Base-by-base conservation (phyloP, 1,140 invertebrate species). In the Bombus impatiens region DNA sequence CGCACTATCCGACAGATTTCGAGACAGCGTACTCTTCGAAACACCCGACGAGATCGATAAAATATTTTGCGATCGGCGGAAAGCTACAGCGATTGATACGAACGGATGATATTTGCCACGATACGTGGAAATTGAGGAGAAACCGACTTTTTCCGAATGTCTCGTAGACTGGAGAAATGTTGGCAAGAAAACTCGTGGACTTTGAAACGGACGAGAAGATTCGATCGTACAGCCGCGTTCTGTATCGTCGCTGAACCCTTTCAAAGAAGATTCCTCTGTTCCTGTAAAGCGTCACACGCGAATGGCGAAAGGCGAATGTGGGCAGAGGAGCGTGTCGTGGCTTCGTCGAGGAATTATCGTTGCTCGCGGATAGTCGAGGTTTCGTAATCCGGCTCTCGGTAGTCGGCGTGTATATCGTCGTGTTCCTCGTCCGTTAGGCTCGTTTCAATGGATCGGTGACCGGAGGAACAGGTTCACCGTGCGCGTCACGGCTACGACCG, bases 271-370 rank as follows among this genome's bases (percentile, higher is more conserved):
- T 82, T 90, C 42, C 40, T n/a, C 44, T 13, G 57, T 78, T 40
- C 32, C 22, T 10, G 40, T 12, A 22, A 12, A 47, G n/a, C 57
- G 70, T 74, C 40, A 57, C 77, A 67, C 84, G 78, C 76, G 67
- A 65, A 59, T 62, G 62, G 79, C 79, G 86, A 90, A 86, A 86
- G 88, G 88, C 74, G 77, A 88, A 87, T 62, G 74, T 82, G 78
- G 82, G 77, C 67, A 82, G 82, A 85, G 76, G 76, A 78, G 76
- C 65, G 77, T 59, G 53, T 65, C 47, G 47, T n/a, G 42, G 37
- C 28, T 53, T 62, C 35, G 59, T 32, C 53, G 70, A 68, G 67
- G 78, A 89, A 89, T 86, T 86, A 86, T 88, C 79, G 62, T 86
- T 62, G 77, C 72, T 53, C 65, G 57, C 70, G 88, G 70, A 80